Evolutionary conservation across 2,113 vertebrate genomes (phyloP).

Genomic region (Agapornis roseicollis): DNA sequence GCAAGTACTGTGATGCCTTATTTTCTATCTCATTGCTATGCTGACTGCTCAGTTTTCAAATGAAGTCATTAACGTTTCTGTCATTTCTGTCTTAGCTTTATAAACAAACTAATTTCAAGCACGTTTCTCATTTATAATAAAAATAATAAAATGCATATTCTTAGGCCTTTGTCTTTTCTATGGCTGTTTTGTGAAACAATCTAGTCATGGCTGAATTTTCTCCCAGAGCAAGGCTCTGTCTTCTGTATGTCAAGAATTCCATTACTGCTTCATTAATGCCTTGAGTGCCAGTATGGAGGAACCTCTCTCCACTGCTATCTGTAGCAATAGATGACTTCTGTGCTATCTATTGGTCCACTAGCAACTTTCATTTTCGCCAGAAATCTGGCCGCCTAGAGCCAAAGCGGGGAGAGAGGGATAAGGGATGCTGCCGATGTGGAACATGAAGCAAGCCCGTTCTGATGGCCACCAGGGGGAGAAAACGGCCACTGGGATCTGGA

Average conservation of each 20-base stretch:
- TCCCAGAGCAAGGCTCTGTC: neutral
- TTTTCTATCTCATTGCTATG: neutral
- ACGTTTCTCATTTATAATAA: neutral
- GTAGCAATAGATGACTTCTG: neutral
- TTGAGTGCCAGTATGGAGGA: neutral
- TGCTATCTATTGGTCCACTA: neutral
- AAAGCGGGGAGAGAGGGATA: neutral
- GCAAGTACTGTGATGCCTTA: neutral
- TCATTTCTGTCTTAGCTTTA: neutral
- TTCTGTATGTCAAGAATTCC: neutral
- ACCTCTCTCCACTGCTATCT: fast-evolving
- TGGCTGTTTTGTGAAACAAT: neutral
- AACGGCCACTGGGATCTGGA: too few relatives aligned
- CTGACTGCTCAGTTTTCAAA: neutral
- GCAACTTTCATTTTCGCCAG: neutral
- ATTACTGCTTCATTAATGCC: neutral
- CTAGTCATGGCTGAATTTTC: neutral
- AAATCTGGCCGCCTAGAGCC: fast-evolving
- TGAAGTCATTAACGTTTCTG: neutral
- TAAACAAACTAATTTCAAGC: neutral
- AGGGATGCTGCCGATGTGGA: neutral
- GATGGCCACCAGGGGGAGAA: neutral
- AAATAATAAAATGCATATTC: neutral
- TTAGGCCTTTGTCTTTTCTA: neutral
- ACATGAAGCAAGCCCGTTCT: neutral